A percentile compares a stretch with the other conserved stretches of the same genome.
Conservation (phyloP, 2,888 invertebrate genomes). For the Chelonus formosanus region DNA sequence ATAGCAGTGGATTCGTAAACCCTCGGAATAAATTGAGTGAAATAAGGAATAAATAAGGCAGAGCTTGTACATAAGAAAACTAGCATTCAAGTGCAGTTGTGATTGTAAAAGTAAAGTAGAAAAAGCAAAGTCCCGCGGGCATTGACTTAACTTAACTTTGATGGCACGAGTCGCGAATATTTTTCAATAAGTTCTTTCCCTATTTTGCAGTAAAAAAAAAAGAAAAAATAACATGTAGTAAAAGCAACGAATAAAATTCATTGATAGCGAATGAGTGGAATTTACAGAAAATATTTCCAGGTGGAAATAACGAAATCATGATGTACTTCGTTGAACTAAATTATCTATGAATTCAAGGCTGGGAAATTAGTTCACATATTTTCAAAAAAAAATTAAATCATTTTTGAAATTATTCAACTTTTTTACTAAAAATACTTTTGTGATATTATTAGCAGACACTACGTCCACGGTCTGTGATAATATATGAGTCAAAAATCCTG, state of each 20-base stretch:
- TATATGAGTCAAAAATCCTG: too few species aligned
- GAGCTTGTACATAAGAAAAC: not conserved
- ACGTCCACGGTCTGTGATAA: too few species aligned
- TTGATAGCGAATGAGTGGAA: too few species aligned
- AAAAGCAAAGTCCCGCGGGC: conserved; percentile 15
- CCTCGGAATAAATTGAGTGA: not conserved
- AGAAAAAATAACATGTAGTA: not conserved
- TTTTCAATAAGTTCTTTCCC: conserved; percentile 35
- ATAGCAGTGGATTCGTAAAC: too few species aligned
- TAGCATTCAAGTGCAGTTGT: not conserved
- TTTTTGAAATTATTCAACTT: too few species aligned
- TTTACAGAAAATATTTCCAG: too few species aligned
- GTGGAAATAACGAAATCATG: too few species aligned
- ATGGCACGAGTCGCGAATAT: conserved; percentile 41
- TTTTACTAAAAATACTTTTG: too few species aligned
- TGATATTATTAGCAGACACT: too few species aligned
- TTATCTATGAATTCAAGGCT: not conserved
- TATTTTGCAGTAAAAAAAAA: conserved; percentile 20
- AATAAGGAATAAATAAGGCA: not conserved
- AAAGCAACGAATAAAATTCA: too few species aligned
- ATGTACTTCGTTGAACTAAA: not conserved
- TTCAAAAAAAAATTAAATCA: too few species aligned
- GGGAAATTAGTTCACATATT: too few species aligned
- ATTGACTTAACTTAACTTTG: conserved; percentile 42
- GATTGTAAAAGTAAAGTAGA: conserved; percentile 8